phyloP scores from a whole-genome alignment of 2,888 invertebrate genomes.

The Eurytoma adleriae region DNA sequence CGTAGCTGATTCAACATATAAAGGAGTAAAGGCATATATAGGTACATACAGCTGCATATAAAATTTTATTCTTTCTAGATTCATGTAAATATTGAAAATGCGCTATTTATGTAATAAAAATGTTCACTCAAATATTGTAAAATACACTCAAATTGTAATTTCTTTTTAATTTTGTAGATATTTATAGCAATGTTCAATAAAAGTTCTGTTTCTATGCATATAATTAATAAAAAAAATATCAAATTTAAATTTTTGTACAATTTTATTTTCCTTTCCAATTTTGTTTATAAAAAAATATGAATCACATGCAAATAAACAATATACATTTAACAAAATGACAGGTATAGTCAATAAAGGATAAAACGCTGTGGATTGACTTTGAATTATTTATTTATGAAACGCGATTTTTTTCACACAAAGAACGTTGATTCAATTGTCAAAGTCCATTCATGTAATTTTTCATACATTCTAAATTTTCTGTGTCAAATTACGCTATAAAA shows the following conservation, averaged over 20 bases:
- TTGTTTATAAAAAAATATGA: not conserved
- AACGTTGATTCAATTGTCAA: slow-evolving; percentile 65
- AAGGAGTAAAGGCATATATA: slow-evolving; percentile 14
- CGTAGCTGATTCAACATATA: slow-evolving; percentile 20
- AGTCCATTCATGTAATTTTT: slow-evolving; percentile 58
- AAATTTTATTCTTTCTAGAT: slow-evolving; percentile 38
- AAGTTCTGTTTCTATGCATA: slow-evolving; percentile 41
- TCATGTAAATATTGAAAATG: slow-evolving; percentile 61
- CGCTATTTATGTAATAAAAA: slow-evolving; percentile 46
- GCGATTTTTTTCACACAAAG: slow-evolving; percentile 66
- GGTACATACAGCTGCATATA: slow-evolving; percentile 16
- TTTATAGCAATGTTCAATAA: slow-evolving; percentile 58
- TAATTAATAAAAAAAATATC: slow-evolving; percentile 28
- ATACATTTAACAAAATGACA: not conserved
- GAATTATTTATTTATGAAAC: slow-evolving; percentile 71
- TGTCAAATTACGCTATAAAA: slow-evolving; percentile 63
- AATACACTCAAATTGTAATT: slow-evolving; percentile 56
- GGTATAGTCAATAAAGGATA: slow-evolving; percentile 40
- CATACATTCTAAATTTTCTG: slow-evolving; percentile 59
- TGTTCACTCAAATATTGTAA: slow-evolving; percentile 55
- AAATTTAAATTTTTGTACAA: not conserved
- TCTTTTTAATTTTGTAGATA: slow-evolving; percentile 61
- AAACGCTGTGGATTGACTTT: slow-evolving; percentile 45
- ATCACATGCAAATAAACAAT: not conserved
- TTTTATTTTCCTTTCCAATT: slow-evolving; percentile 29